These are phyloP conservation scores for Lepilemur septentrionalis DNA, from an alignment of 2,797 vertebrate genomes.

Conservation along the genomic window DNA sequence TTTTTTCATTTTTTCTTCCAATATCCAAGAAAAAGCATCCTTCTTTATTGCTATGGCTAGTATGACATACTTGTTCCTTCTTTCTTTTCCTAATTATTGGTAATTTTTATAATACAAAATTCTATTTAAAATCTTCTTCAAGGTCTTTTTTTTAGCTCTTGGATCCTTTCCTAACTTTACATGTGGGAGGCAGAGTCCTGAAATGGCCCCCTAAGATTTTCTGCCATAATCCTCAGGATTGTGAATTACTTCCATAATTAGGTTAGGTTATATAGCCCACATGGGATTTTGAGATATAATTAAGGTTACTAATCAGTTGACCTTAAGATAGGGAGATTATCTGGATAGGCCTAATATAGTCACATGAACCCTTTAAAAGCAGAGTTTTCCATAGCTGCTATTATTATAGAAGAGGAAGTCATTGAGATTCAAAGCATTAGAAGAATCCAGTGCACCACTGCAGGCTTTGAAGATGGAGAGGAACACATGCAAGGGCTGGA, in stretches of 20 bases:
- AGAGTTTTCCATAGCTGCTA: background rate
- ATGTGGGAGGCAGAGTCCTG: background rate
- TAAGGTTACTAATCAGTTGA: background rate
- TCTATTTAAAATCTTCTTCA: slow-evolving; percentile 35
- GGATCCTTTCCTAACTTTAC: slow-evolving; percentile 4
- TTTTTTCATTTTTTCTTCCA: background rate
- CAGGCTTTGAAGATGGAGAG: background rate
- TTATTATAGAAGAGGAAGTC: background rate
- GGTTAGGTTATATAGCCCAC: background rate
- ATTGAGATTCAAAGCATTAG: background rate
- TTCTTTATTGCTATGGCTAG: background rate
- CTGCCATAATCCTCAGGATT: background rate
- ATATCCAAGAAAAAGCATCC: background rate
- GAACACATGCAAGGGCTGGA: too few relatives aligned
- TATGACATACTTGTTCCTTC: background rate
- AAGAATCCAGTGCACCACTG: background rate
- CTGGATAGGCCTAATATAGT: background rate
- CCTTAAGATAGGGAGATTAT: background rate
- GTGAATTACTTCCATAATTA: background rate
- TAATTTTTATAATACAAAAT: background rate
- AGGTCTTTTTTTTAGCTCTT: background rate
- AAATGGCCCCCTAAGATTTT: background rate
- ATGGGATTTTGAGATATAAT: background rate
- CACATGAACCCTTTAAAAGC: background rate
- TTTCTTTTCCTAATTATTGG: slow-evolving; percentile 20